Evolutionary conservation across 2,888 invertebrate genomes (phyloP).

Genomic region (Scaptomyza reducta): DNA sequence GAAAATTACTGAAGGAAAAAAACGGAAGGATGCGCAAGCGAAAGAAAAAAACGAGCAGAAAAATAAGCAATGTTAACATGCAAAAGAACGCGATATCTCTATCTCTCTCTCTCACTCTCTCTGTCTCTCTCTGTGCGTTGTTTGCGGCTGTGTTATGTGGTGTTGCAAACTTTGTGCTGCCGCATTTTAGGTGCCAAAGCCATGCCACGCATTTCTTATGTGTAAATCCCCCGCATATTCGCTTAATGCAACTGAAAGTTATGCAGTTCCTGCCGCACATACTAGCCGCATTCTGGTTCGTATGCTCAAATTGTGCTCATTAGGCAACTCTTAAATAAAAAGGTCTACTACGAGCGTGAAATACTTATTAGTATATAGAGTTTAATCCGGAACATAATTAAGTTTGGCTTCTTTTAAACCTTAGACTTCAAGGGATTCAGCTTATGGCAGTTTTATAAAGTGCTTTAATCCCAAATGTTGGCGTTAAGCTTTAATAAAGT

Average conservation of each 20-base stretch:
- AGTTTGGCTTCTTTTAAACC: neutral
- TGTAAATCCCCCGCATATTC: constrained; percentile 2
- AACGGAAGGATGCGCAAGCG: neutral
- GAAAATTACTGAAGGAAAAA: neutral
- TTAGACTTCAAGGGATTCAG: no score
- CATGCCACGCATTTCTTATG: constrained; percentile 42
- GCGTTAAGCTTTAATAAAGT: no score
- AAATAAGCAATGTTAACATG: constrained; percentile 48
- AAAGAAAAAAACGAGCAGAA: constrained; percentile 4
- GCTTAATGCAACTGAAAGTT: constrained; percentile 5
- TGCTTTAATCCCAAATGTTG: no score
- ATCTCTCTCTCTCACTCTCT: neutral
- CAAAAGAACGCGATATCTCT: constrained; percentile 30
- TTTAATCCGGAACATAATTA: neutral
- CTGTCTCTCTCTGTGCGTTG: neutral
- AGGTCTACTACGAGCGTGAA: neutral
- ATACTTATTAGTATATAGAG: neutral
- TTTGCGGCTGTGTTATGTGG: constrained; percentile 14
- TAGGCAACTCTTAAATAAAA: neutral
- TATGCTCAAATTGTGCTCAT: constrained; percentile 14
- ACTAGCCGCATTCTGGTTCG: neutral
- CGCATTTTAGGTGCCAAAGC: constrained; percentile 47
- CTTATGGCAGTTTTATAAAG: no score
- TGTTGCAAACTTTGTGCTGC: constrained; percentile 29
- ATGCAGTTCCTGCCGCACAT: constrained; percentile 5